Percentiles rank a stretch among this genome's conserved stretches.
These are phyloP conservation scores for Temnothorax unifasciatus DNA, from an alignment of 2,888 invertebrate genomes.

Conservation along the genomic window DNA sequence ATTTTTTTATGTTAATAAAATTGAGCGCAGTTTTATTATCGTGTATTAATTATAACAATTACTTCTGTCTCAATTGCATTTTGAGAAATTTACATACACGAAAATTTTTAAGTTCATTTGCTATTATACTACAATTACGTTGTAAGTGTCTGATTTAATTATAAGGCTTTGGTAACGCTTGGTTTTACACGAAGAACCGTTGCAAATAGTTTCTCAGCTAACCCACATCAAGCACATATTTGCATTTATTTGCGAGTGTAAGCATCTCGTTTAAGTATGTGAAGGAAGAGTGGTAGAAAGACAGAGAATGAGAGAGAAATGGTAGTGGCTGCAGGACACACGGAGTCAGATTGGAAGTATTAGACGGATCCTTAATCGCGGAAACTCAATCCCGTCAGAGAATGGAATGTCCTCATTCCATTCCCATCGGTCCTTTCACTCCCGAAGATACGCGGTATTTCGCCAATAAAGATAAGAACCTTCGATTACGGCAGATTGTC, in stretches of 20 bases:
- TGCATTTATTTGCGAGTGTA: constrained; percentile 67
- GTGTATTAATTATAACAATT: constrained; percentile 1
- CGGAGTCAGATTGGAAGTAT: constrained; percentile 77
- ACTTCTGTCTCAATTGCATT: background rate
- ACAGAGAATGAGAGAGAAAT: constrained; percentile 49
- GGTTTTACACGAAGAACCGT: constrained; percentile 57
- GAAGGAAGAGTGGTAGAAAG: constrained; percentile 47
- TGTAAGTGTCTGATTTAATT: constrained; percentile 53
- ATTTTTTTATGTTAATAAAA: background rate
- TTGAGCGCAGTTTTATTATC: too few relatives aligned
- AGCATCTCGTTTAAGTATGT: constrained; percentile 56
- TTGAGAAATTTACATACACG: background rate
- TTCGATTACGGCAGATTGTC: constrained; percentile 73
- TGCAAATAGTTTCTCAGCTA: constrained; percentile 66
- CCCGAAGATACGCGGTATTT: constrained; percentile 79
- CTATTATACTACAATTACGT: constrained; percentile 11
- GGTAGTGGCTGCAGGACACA: constrained; percentile 59
- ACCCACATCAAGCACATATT: constrained; percentile 65
- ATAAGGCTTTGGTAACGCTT: constrained; percentile 48
- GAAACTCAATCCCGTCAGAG: constrained; percentile 78
- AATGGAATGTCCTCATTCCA: constrained; percentile 83
- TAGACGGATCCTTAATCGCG: constrained; percentile 81
- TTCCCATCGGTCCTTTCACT: constrained; percentile 75
- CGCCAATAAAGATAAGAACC: constrained; percentile 82
- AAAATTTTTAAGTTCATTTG: constrained; percentile 9